Conservation (phyloP, 2,888 invertebrate species). For the Tryphoninae sp. region DNA sequence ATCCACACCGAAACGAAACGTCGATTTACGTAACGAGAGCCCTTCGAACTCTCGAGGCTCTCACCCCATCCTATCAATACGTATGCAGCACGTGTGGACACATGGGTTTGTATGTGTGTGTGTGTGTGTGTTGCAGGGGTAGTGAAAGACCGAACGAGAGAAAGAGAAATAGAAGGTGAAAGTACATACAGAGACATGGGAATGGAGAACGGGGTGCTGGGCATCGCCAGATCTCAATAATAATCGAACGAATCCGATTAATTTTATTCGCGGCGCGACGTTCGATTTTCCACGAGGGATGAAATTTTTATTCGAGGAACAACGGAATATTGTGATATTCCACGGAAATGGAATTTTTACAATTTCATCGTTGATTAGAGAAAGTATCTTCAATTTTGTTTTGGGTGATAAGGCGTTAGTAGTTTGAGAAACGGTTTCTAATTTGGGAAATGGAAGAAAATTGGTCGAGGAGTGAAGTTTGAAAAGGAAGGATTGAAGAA, state of each 20-base stretch:
- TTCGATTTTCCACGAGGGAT: slow-evolving; percentile 43
- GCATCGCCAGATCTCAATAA: slow-evolving; percentile 74
- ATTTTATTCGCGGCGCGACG: slow-evolving; percentile 65
- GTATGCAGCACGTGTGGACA: neutral
- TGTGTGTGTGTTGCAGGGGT: neutral
- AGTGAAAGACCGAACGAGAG: neutral
- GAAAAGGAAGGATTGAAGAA: no score
- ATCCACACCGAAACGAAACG: slow-evolving; percentile 61
- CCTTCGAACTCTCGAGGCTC: slow-evolving; percentile 52
- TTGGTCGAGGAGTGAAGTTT: no score
- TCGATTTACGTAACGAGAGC: slow-evolving; percentile 60
- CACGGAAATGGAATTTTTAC: neutral
- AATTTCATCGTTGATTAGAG: neutral
- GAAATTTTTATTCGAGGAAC: slow-evolving; percentile 74
- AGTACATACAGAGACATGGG: slow-evolving; percentile 8
- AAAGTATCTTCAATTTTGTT: neutral
- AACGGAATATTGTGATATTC: neutral
- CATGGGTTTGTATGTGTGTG: slow-evolving; percentile 15
- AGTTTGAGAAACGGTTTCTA: neutral
- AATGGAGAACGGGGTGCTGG: slow-evolving; percentile 1
- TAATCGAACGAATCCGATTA: slow-evolving; percentile 77
- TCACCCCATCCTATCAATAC: slow-evolving; percentile 8
- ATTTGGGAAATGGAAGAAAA: no score
- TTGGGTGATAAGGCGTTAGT: neutral
- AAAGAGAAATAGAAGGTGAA: slow-evolving; percentile 9